A percentile compares a stretch with the other conserved stretches of the same genome.
Evolutionary conservation across 2,113 vertebrate genomes (phyloP).

Genomic region (Chionis minor): DNA sequence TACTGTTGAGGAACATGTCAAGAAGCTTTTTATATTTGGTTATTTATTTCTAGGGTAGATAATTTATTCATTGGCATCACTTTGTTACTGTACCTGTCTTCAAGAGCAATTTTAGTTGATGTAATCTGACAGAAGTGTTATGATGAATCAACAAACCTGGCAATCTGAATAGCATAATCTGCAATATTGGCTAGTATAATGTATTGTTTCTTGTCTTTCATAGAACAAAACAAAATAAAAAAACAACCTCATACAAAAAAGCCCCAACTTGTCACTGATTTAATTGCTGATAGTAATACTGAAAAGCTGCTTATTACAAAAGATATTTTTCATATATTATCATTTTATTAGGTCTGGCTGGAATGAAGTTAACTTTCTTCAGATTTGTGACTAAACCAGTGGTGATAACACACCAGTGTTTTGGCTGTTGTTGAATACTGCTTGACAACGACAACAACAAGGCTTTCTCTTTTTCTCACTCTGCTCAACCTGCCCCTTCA

Average conservation of each 20-base stretch:
- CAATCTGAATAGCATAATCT: background rate
- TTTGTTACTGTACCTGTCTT: background rate
- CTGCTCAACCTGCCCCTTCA: background rate
- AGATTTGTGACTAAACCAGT: background rate
- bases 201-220: background rate
- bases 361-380: background rate
- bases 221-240: background rate
- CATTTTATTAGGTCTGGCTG: background rate
- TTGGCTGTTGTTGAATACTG: accelerated
- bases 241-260: background rate
- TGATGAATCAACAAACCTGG: background rate
- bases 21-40: background rate
- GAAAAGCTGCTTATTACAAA: background rate
- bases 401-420: accelerated
- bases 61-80: conserved; percentile 17
- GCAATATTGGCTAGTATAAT: background rate
- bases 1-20: background rate
- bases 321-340: background rate
- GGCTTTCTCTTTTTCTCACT: background rate
- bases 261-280: background rate
- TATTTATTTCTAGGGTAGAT: conserved; percentile 2
- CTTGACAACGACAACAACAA: accelerated
- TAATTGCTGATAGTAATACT: background rate
- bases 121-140: background rate
- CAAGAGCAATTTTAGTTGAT: conserved; percentile 1